Conservation (phyloP, 2,888 invertebrate genomes). For the Endotricha flammealis region DNA sequence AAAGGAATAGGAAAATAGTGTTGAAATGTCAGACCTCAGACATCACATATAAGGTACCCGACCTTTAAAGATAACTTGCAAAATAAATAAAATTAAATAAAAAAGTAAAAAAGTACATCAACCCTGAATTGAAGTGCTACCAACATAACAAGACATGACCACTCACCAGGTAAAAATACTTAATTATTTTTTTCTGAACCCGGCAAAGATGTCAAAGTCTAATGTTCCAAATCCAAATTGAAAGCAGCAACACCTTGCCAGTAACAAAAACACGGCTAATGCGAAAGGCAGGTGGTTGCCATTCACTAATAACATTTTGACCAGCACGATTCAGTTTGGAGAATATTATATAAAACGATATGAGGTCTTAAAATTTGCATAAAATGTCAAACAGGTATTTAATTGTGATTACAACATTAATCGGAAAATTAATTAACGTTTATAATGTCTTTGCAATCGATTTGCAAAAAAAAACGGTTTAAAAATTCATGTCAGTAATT, state of each 20-base stretch:
- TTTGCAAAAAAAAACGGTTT: too few relatives aligned
- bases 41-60: too few relatives aligned
- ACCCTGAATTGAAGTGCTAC: too few relatives aligned
- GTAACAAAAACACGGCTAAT: conserved; percentile 44
- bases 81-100: too few relatives aligned
- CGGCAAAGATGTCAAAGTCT: conserved; percentile 31
- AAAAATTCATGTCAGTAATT: too few relatives aligned
- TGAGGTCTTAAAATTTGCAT: not conserved
- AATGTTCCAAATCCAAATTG: conserved; percentile 44
- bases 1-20: too few relatives aligned
- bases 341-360: not conserved
- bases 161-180: not conserved
- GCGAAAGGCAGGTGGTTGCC: conserved; percentile 53
- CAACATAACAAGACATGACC: not conserved
- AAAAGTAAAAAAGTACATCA: too few relatives aligned
- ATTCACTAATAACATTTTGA: conserved; percentile 30
- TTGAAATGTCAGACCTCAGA: too few relatives aligned
- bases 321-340: conserved; percentile 15
- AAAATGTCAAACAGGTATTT: not conserved
- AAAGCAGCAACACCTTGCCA: conserved; percentile 51
- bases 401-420: not conserved
- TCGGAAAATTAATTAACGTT: too few relatives aligned
- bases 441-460: too few relatives aligned
- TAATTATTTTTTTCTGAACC: conserved; percentile 10
- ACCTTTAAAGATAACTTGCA: too few relatives aligned